Conservation (phyloP, 2,797 vertebrate species). For the Lepus townsendii region DNA sequence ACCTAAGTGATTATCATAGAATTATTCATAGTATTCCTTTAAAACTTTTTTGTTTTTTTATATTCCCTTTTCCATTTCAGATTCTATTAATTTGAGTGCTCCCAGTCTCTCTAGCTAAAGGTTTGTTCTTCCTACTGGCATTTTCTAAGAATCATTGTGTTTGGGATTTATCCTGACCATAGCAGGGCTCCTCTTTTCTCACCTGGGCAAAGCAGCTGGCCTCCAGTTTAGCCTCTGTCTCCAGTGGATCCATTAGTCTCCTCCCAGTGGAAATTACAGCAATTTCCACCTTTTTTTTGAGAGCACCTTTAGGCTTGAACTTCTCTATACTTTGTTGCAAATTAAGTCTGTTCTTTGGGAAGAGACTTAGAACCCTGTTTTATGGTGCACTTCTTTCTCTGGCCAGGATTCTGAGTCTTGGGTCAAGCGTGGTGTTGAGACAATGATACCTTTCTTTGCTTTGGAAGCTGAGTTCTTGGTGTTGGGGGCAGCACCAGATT, state of each 20-base stretch:
- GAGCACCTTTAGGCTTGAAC: background rate
- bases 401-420: conserved; percentile 12
- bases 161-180: conserved; percentile 27
- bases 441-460: background rate
- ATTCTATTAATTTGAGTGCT: background rate
- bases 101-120: background rate
- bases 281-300: conserved; percentile 2
- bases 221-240: background rate
- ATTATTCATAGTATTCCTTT: background rate
- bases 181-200: background rate
- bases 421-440: background rate
- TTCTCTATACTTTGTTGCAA: background rate
- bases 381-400: background rate
- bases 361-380: conserved; percentile 15
- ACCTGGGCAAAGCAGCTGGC: background rate
- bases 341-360: conserved; percentile 48
- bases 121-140: background rate
- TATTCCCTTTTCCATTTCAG: conserved; percentile 22
- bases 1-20: conserved; percentile 8
- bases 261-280: background rate
- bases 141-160: background rate
- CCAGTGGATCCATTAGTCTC: background rate
- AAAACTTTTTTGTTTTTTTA: conserved; percentile 8
- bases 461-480: background rate
- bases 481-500: background rate